Evolutionary conservation across 1,140 invertebrate species (phyloP), one percentile per base, ranked within the genome.

Genomic region (Forficula auricularia): DNA sequence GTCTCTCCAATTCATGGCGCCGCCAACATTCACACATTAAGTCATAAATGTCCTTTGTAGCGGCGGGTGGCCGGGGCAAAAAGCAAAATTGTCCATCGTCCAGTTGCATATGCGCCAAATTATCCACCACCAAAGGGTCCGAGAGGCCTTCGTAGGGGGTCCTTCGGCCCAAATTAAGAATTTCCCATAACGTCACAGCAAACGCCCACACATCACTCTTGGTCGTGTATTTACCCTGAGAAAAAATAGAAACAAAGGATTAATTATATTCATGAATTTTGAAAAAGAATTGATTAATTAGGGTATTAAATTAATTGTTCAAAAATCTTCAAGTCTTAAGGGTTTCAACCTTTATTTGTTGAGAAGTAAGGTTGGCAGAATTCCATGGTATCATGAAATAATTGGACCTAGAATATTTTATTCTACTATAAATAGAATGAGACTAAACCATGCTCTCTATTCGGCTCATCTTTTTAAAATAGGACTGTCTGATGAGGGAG

Each of bases 1-100:
- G 88, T 37, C 88, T 62, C 27, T 81, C 77, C 20, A 65, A 61
- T 36, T 82, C 80, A 49, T 82, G 75, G 8, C 79, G 63, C 43
- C 82, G 73, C 88, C 88, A 95, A 58, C 88, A 92, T 54, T 88
- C 84, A 22, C 73, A 62, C 83, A 92, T 90, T 32, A 91, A 62
- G 54, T 89, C 84, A 63, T 84, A 88, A 34, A 90, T 71, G 58
- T 88, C 84, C 52, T 82, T 75, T 3, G 84, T 82, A 3, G 65
- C 58, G 15, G 72, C 68, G 3, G 71, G 64, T 7, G 81, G 73
- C 22, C 75, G 70, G 10, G 72, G 68, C 44, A 88, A 66, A 50
- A 68, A 70, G 48, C 71, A 68, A 59, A 76, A 81, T 40, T 65
- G 51, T 50, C 68, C 68, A 53, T 75, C 68, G 55, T 71, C 66